A percentile compares a stretch with the other conserved stretches of the same genome.
Conservation (phyloP, 2,113 vertebrate genomes). For the Rhagologus leucostigma region DNA sequence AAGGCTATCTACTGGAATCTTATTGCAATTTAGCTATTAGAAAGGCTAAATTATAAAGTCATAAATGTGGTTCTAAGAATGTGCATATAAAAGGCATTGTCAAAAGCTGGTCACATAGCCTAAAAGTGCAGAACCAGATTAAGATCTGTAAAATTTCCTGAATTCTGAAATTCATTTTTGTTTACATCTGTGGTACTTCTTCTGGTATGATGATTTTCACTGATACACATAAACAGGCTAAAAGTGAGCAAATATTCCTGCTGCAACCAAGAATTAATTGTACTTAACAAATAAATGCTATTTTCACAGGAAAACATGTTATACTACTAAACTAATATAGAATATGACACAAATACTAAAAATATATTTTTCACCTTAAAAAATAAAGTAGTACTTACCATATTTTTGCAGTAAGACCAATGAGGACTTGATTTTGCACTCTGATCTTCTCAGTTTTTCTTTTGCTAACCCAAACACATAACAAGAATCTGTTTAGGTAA, state of each 20-base stretch:
- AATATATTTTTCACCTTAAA: not conserved
- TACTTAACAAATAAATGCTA: not conserved
- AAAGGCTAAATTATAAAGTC: not conserved
- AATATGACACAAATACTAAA: not conserved
- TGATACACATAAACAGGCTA: not conserved
- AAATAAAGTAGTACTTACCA: not conserved
- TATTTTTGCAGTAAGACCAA: slow-evolving; percentile 57
- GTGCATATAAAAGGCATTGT: not conserved
- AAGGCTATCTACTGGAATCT: not conserved
- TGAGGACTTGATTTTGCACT: slow-evolving; percentile 57
- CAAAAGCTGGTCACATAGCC: not conserved
- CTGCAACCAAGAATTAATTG: not conserved
- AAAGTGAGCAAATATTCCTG: not conserved
- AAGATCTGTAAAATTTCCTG: not conserved
- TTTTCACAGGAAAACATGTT: not conserved
- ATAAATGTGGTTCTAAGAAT: not conserved
- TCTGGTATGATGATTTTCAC: not conserved
- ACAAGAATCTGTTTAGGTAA: not conserved
- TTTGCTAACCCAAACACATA: slow-evolving; percentile 24
- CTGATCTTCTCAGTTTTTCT: slow-evolving; percentile 55
- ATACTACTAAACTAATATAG: not conserved
- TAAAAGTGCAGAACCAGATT: not conserved
- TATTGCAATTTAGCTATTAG: not conserved
- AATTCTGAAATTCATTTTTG: not conserved
- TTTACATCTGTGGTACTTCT: not conserved